Evolutionary conservation across 2,888 invertebrate genomes (phyloP), one percentile per base, ranked within the genome.

Genomic region (Orchesella flavescens): DNA sequence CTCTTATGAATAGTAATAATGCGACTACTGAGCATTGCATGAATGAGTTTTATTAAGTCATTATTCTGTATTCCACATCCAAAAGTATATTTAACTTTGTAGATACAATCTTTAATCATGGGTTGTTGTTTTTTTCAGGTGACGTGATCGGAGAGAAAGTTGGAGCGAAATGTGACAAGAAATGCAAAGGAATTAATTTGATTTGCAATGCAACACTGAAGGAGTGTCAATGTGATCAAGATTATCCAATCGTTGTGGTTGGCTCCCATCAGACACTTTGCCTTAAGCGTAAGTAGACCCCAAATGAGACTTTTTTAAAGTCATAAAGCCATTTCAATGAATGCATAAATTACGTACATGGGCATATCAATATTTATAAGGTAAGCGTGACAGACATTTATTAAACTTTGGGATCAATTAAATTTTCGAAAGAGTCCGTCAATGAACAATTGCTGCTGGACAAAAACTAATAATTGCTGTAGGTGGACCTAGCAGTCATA

Each of bases 281-380:
- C 85, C 84, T 87, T 87, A 76, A 86, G 61, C 84, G 87, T 87
- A 85, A 87, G 87, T 83, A 34, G 2, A 34, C n/a, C n/a, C n/a
- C n/a, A 7, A 7, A 34, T 2, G 23, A 61, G 4, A 13, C 2
- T 21, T 61, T 34, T 2, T 34, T 34, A 34, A 34, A 34, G 7
- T 7, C 34, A 34, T 34, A 34, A 4, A 34, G 7, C 34, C 34
- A 34, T 34, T 24, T 61, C 23, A 12, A n/a, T n/a, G n/a, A n/a
- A n/a, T n/a, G n/a, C 46, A 46, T 46, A 10, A 46, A 46, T 46
- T 46, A 10, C 46, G 46, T 46, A 7, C 46, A 46, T n/a, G n/a
- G n/a, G n/a, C n/a, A n/a, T n/a, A n/a, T n/a, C n/a, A n/a, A n/a
- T n/a, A n/a, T n/a, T n/a, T n/a, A n/a, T n/a, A n/a, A n/a, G n/a